These are phyloP conservation scores for Vanacampus margaritifer DNA, from an alignment of 2,113 vertebrate species.

Conservation along the genomic window DNA sequence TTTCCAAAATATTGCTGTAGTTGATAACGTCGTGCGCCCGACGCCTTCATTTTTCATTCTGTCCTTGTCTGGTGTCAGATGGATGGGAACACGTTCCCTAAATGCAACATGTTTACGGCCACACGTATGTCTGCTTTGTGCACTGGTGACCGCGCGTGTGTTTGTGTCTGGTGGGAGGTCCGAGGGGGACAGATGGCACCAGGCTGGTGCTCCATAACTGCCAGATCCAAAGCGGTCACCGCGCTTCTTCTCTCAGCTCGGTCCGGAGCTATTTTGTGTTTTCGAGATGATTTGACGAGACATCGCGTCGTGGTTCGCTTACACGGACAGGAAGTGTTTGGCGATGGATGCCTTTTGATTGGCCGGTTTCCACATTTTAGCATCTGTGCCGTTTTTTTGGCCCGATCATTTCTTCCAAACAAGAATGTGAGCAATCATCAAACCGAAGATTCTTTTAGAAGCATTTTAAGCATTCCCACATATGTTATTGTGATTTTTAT, in stretches of 20 bases:
- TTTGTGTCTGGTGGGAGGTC: constrained; percentile 17
- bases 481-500: too few relatives aligned
- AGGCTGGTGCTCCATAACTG: constrained; percentile 58
- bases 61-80: constrained; percentile 20
- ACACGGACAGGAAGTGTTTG: not conserved
- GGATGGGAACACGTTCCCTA: constrained; percentile 26
- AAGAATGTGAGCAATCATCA: too few relatives aligned
- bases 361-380: too few relatives aligned
- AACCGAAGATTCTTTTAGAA: too few relatives aligned
- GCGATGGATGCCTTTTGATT: too few relatives aligned
- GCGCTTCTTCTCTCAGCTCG: constrained; percentile 19
- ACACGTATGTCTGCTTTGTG: constrained; percentile 3
- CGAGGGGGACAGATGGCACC: constrained; percentile 65
- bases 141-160: constrained; percentile 5
- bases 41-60: not conserved
- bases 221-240: constrained; percentile 60
- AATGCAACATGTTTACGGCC: constrained; percentile 34
- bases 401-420: too few relatives aligned
- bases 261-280: not conserved
- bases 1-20: not conserved
- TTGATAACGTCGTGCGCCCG: not conserved
- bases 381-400: too few relatives aligned
- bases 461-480: too few relatives aligned
- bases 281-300: not conserved
- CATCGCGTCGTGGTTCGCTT: not conserved